Base-by-base conservation (phyloP, 1,140 invertebrate genomes). In the Amyelois transitella region DNA sequence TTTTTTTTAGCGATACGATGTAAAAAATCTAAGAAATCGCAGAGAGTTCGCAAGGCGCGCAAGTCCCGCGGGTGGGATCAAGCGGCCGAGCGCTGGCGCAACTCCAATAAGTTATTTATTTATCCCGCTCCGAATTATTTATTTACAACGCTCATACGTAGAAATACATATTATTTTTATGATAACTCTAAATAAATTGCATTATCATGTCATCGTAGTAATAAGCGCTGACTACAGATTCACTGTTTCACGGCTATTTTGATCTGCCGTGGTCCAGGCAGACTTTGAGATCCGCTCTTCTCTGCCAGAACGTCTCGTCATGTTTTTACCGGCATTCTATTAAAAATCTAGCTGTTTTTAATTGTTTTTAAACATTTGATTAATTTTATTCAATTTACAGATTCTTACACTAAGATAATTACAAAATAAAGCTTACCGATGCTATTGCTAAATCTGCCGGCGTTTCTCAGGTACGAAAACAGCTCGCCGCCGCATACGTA, bases 401-500 rank as follows among this genome's bases (percentile, higher is more conserved):
- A n/a, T n/a, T n/a, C n/a, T n/a, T n/a, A 32, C 6, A 10, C 10
- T 32, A 6, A 32, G 2, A 32, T 6, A 10, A 12, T 32, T 10
- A 6, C 12, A 32, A 32, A 32, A 14, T 1, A 8, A 38, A 58
- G 77, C 73, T 89, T 91, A 91, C 95, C 95, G 62, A 96, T 96
- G 60, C 91, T 90, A 67, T 93, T 94, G 66, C 93, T 94, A 86
- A 99, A 99, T 75, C 94, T 91, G 61, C 96, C 96, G n/a, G 95
- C 94, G 77, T 96, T 97, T 52, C 97, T 92, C 38, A 99, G 89
- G 86, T 99, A 99, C 1, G 97, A 96, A 82, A 99, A 99, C 4
- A 99, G 90, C 89, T 99, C 98, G 6, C 98, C 98, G 6, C 98
- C 98, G 57, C 94, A 94, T 0, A 97, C 95, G 84, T 97, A 99